phyloP scores from a whole-genome alignment of 2,113 vertebrate genomes.

The Equus przewalskii region DNA sequence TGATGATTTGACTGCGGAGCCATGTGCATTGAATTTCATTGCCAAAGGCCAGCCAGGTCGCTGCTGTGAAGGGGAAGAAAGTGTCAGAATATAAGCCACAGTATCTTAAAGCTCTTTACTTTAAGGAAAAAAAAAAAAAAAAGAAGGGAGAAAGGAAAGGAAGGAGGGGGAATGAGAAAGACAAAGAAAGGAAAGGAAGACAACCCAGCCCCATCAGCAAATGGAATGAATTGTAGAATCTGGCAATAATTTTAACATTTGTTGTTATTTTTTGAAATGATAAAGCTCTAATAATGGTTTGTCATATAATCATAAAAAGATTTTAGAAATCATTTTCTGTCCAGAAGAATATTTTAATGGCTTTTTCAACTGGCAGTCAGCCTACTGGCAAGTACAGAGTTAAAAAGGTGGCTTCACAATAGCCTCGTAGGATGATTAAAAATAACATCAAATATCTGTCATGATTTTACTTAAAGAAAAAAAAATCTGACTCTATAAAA shows the following conservation, averaged over 20 bases:
- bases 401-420: slow-evolving; percentile 79
- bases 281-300: slow-evolving; percentile 9
- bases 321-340: slow-evolving; percentile 35
- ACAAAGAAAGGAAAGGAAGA: slow-evolving; percentile 62
- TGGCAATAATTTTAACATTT: neutral
- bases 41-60: slow-evolving; percentile 93
- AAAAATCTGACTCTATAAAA: slow-evolving; percentile 70
- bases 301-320: neutral
- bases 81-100: slow-evolving; percentile 93
- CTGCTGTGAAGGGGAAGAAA: slow-evolving; percentile 88
- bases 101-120: slow-evolving; percentile 79
- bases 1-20: slow-evolving; percentile 93
- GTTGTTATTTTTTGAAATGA: slow-evolving; percentile 42
- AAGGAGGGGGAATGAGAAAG: neutral
- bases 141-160: neutral
- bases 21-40: slow-evolving; percentile 94
- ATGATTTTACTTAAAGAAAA: slow-evolving; percentile 78
- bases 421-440: slow-evolving; percentile 76
- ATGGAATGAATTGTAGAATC: neutral
- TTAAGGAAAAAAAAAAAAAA: neutral
- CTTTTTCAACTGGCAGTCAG: slow-evolving; percentile 46
- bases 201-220: neutral
- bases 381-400: slow-evolving; percentile 76
- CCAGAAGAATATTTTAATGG: neutral
- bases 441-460: slow-evolving; percentile 73